A percentile compares a stretch with the other conserved stretches of the same genome.
Conservation (phyloP, 1,140 invertebrate genomes). For the Mesaphorura yosii region DNA sequence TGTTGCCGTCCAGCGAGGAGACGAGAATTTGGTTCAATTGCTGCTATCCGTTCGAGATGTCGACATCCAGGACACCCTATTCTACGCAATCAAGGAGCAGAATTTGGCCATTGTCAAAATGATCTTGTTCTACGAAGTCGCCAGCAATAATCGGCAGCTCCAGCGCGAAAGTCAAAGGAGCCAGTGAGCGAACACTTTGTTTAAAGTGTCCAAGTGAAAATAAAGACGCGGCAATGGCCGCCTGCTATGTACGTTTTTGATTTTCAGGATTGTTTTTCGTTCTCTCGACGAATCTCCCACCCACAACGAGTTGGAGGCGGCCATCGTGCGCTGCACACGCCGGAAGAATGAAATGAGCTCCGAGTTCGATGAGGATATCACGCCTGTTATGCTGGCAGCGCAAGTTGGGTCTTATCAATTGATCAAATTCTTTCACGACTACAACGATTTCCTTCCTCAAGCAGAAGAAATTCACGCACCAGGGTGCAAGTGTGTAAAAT, state of each 20-base stretch:
- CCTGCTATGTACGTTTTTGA: too few relatives aligned
- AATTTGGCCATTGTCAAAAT: conserved; percentile 6
- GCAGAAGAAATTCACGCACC: neutral
- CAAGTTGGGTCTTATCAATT: conserved; percentile 57
- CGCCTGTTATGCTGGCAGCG: conserved; percentile 57
- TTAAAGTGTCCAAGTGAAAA: too few relatives aligned
- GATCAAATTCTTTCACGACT: conserved; percentile 50
- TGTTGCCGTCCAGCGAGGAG: conserved; percentile 8
- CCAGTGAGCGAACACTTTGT: too few relatives aligned
- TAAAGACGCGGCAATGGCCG: too few relatives aligned
- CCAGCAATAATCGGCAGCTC: too few relatives aligned
- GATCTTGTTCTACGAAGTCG: too few relatives aligned
- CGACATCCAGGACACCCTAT: conserved; percentile 4
- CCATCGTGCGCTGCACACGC: too few relatives aligned
- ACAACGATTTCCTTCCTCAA: conserved; percentile 42
- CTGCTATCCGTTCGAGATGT: conserved; percentile 2
- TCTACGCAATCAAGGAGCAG: conserved; percentile 11
- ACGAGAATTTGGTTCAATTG: conserved; percentile 13
- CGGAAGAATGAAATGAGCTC: too few relatives aligned
- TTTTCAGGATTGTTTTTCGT: too few relatives aligned
- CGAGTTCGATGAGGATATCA: conserved; percentile 56
- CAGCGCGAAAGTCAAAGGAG: neutral
- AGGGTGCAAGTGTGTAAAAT: neutral
- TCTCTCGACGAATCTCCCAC: too few relatives aligned
- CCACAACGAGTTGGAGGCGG: too few relatives aligned